These are phyloP conservation scores for Leucania comma DNA, from an alignment of 2,888 invertebrate genomes.

Conservation along the genomic window DNA sequence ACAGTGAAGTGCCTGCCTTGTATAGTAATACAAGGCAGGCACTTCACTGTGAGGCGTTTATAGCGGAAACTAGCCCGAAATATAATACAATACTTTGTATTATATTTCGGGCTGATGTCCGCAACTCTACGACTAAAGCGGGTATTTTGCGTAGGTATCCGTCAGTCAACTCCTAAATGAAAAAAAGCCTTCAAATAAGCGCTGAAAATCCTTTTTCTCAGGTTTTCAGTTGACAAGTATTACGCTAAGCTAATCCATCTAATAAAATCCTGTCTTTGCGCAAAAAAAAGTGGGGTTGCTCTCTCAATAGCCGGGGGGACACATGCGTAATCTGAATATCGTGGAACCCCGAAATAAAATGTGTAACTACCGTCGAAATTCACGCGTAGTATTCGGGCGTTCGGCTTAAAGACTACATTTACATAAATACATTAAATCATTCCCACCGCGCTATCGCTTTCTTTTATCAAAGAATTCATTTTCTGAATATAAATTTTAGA, in stretches of 20 bases:
- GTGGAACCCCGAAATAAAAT: constrained; percentile 51
- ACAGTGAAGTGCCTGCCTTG: too few species aligned
- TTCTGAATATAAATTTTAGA: constrained; percentile 84
- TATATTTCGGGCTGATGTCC: too few species aligned
- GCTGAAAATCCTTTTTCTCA: not conserved
- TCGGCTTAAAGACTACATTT: constrained; percentile 50
- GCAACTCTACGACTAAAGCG: too few species aligned
- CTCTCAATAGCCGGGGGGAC: constrained; percentile 25
- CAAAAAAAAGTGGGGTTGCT: constrained; percentile 8
- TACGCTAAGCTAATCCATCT: not conserved
- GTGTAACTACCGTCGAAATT: constrained; percentile 56
- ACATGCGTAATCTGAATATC: constrained; percentile 41
- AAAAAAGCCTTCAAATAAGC: not conserved
- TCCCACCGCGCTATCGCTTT: constrained; percentile 59
- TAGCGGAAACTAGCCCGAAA: too few species aligned
- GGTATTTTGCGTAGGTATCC: too few species aligned
- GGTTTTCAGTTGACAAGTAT: not conserved
- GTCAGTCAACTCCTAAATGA: too few species aligned
- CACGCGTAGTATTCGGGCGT: constrained; percentile 42
- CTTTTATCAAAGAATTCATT: constrained; percentile 76
- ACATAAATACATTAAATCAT: constrained; percentile 64
- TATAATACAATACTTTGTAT: too few species aligned
- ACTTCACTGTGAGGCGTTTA: too few species aligned
- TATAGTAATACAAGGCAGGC: too few species aligned
- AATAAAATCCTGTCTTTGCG: constrained; percentile 12